Evolutionary conservation across 2,797 vertebrate species (phyloP).

Genomic region (Enteromius mattozi): DNA sequence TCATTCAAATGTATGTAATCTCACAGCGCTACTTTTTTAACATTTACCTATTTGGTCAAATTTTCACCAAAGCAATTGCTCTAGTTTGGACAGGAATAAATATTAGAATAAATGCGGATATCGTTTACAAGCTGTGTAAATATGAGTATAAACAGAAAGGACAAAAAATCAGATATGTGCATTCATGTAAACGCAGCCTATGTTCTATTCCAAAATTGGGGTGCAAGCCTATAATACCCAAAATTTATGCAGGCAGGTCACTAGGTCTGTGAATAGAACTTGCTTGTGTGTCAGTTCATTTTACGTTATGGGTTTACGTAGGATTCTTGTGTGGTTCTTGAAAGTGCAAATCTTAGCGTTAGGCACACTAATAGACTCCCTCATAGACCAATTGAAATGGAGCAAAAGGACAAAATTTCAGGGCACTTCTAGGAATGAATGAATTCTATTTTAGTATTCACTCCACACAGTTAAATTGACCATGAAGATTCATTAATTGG

Average conservation of each 20-base stretch:
- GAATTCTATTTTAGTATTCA: not conserved
- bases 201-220: not conserved
- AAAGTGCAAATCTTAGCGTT: not conserved
- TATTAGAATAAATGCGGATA: not conserved
- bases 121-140: not conserved
- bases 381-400: not conserved
- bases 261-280: conserved; percentile 13
- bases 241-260: not conserved
- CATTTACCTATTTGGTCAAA: not conserved
- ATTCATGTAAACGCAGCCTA: not conserved
- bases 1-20: not conserved
- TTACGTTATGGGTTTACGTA: not conserved
- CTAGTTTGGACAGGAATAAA: not conserved
- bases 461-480: not conserved
- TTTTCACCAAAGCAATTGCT: not conserved
- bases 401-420: not conserved
- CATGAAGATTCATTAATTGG: not conserved
- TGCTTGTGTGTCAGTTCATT: not conserved
- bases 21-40: not conserved
- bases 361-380: not conserved
- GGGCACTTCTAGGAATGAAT: not conserved
- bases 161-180: not conserved
- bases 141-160: not conserved
- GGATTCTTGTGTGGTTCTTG: not conserved
- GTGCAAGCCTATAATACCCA: not conserved